phyloP scores from a whole-genome alignment of 2,888 invertebrate species.

The Euphydryas editha region DNA sequence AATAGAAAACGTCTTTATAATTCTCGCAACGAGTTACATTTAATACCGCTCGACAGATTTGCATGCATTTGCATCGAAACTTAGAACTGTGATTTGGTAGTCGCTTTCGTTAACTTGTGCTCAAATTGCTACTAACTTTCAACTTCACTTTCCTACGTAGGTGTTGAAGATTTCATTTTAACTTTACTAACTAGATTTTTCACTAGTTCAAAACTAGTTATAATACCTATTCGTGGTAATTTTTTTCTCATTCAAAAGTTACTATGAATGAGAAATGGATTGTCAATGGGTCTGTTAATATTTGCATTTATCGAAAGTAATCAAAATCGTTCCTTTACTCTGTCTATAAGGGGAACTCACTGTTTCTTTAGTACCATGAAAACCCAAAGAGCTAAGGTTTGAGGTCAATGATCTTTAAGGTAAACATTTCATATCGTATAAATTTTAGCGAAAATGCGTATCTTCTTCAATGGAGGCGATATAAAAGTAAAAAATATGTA shows the following conservation, averaged over 20 bases:
- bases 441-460: no score
- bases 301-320: no score
- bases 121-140: conserved; percentile 29
- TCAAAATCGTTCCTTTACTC: no score
- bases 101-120: conserved; percentile 34
- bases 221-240: not conserved
- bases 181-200: not conserved
- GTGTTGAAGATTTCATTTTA: conserved; percentile 13
- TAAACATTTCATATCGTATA: no score
- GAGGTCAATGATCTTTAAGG: no score
- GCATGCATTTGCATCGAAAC: conserved; percentile 66
- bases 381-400: no score
- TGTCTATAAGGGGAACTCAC: no score
- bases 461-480: not conserved
- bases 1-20: conserved; percentile 27
- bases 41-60: conserved; percentile 50
- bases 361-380: no score
- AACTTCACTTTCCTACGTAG: conserved; percentile 12
- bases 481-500: not conserved
- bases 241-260: not conserved
- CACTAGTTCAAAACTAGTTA: not conserved
- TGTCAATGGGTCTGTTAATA: no score
- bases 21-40: conserved; percentile 29
- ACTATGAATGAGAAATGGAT: no score
- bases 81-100: conserved; percentile 49